phyloP scores from a whole-genome alignment of 2,888 invertebrate genomes.

The Papilio protenor region DNA sequence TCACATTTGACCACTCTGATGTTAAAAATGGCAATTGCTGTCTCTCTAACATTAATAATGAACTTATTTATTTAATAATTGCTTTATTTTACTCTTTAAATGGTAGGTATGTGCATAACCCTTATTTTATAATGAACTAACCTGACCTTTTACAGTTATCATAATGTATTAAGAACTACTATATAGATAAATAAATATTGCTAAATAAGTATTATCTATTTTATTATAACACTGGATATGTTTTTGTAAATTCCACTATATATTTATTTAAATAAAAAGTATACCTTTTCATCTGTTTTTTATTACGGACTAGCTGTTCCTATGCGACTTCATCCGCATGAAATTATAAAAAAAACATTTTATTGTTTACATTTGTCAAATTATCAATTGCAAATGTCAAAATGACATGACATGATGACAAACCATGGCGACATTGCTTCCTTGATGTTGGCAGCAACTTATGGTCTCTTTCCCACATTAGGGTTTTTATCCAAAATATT shows the following conservation, averaged over 20 bases:
- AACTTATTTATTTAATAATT: conserved; percentile 8
- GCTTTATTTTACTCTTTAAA: conserved; percentile 15
- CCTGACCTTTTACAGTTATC: conserved; percentile 34
- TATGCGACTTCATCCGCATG: too few species aligned
- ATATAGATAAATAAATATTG: conserved; percentile 21
- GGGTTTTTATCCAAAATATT: too few species aligned
- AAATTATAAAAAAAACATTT: too few species aligned
- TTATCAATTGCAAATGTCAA: too few species aligned
- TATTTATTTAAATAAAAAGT: conserved; percentile 35
- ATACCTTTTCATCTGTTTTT: background rate
- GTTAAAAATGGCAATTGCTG: background rate
- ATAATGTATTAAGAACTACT: conserved; percentile 21
- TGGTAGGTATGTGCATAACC: background rate
- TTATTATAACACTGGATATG: conserved; percentile 5
- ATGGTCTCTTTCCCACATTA: too few species aligned
- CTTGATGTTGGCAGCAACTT: too few species aligned
- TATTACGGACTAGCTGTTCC: background rate
- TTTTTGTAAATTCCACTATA: conserved; percentile 26
- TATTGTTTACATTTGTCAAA: too few species aligned
- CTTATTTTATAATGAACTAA: conserved; percentile 32
- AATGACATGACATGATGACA: too few species aligned
- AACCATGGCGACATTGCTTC: too few species aligned
- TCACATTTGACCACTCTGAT: background rate
- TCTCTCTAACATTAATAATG: background rate
- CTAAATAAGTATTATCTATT: conserved; percentile 22